Conservation (phyloP, 2,113 vertebrate species). For the Vulpes lagopus region DNA sequence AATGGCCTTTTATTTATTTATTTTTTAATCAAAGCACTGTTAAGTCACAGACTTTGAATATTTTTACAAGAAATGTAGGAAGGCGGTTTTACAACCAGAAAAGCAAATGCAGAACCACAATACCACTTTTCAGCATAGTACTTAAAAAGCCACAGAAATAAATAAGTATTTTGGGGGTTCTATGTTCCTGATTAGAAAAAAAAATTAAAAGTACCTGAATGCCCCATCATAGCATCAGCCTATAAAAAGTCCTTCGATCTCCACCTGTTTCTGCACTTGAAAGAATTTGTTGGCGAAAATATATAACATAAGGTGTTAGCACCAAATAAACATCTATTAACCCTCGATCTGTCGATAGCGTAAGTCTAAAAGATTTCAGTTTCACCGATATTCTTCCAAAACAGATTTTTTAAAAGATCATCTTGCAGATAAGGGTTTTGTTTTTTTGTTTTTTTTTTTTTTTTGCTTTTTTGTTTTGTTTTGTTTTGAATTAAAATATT, state of each 20-base stretch:
- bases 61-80: background rate
- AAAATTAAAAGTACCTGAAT: background rate
- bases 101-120: background rate
- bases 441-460: no score
- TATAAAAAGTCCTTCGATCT: background rate
- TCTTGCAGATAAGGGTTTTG: background rate
- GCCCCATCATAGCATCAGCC: background rate
- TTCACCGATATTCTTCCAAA: background rate
- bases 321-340: conserved; percentile 6
- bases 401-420: background rate
- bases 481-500: background rate
- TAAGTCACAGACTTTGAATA: background rate
- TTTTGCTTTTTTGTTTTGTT: no score
- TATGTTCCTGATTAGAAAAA: background rate
- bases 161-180: background rate
- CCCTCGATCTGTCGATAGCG: background rate
- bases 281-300: background rate
- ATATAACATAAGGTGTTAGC: background rate
- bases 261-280: background rate
- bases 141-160: background rate
- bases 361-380: background rate
- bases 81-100: background rate
- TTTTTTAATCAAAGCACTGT: background rate
- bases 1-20: background rate
- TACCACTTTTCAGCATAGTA: background rate